These are phyloP conservation scores for Herpailurus yagouaroundi DNA, from an alignment of 2,113 vertebrate genomes.

Conservation along the genomic window DNA sequence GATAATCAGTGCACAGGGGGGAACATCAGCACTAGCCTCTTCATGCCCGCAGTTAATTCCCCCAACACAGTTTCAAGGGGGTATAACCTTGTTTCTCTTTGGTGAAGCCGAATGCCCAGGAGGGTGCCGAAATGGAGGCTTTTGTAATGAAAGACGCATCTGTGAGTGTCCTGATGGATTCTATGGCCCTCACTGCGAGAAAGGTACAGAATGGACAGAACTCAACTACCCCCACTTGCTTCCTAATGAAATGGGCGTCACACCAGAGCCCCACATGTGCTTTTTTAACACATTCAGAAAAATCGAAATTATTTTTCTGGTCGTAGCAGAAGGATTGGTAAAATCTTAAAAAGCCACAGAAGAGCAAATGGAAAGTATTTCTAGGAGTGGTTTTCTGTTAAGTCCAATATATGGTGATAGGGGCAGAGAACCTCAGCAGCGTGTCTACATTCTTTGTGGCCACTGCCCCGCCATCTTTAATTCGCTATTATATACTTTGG, in stretches of 20 bases:
- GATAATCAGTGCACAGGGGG: neutral
- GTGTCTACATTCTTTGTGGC: neutral
- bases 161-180: constrained; percentile 94
- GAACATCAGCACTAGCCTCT: neutral
- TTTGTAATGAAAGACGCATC: constrained; percentile 91
- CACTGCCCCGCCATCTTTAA: accelerated
- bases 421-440: neutral
- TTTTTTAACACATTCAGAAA: neutral
- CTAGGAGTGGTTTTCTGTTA: constrained; percentile 26
- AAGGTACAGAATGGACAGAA: constrained; percentile 86
- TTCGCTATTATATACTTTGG: neutral
- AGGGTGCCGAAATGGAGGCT: constrained; percentile 92
- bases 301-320: constrained; percentile 44
- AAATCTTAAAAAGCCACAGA: constrained; percentile 51
- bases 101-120: constrained; percentile 92
- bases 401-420: neutral
- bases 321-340: neutral
- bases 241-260: neutral
- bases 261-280: neutral
- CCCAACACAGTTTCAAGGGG: neutral
- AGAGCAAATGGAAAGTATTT: neutral
- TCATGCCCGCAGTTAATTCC: neutral
- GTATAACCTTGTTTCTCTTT: constrained; percentile 70
- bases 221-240: neutral
- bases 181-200: constrained; percentile 93